A percentile compares a stretch with the other conserved stretches of the same genome.
Evolutionary conservation across 2,113 vertebrate species (phyloP).

Genomic region (Phalacrocorax brasilianus): DNA sequence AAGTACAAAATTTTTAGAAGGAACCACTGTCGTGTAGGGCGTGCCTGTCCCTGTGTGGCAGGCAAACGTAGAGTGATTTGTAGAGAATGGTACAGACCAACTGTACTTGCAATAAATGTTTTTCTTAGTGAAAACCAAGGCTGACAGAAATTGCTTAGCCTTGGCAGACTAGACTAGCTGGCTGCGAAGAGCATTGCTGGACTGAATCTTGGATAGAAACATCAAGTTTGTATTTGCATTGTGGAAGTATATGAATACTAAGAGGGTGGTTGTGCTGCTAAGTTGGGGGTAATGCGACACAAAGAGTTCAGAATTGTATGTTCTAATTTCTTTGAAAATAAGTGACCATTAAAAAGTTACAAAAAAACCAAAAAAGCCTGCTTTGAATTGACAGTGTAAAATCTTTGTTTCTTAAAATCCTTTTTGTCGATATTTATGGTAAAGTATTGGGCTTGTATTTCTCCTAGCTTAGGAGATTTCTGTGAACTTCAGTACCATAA

Average conservation of each 20-base stretch:
- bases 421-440: background rate
- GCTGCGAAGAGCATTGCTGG: background rate
- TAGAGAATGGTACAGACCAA: background rate
- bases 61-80: background rate
- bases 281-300: accelerated
- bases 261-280: background rate
- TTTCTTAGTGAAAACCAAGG: background rate
- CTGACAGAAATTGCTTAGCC: background rate
- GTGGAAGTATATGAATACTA: background rate
- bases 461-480: background rate
- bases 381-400: background rate
- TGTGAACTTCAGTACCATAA: background rate
- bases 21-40: background rate
- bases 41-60: background rate
- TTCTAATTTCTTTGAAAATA: background rate
- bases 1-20: background rate
- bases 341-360: background rate
- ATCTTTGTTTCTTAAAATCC: background rate
- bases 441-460: background rate
- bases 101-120: background rate
- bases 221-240: background rate
- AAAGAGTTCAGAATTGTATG: background rate
- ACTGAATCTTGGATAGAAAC: background rate
- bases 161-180: background rate
- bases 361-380: background rate